These are phyloP conservation scores for Anas georgica DNA, from an alignment of 2,797 vertebrate genomes.

Conservation along the genomic window DNA sequence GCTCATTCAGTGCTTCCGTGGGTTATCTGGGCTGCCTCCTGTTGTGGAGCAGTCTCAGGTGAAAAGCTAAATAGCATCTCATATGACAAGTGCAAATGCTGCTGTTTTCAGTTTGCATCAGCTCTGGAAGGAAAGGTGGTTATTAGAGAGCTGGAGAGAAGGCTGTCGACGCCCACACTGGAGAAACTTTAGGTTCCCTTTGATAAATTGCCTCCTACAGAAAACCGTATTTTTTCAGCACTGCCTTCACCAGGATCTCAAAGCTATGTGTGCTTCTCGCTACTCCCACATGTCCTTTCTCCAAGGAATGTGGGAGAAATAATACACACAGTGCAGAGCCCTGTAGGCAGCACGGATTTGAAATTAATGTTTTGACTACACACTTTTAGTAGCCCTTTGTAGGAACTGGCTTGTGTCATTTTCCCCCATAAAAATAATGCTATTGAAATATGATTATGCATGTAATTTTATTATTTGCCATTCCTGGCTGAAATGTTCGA, in stretches of 20 bases:
- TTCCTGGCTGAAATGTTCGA: neutral
- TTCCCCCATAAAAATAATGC: neutral
- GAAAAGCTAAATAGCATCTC: neutral
- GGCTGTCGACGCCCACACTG: neutral
- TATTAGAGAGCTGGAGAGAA: neutral
- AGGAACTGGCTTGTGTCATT: neutral
- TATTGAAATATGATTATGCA: neutral
- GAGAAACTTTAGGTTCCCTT: neutral
- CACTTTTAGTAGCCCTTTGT: neutral
- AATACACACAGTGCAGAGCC: neutral
- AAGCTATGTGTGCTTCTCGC: neutral
- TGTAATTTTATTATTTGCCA: conserved; percentile 51
- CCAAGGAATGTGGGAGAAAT: neutral
- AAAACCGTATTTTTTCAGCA: neutral
- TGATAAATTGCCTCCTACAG: neutral
- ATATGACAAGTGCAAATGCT: neutral
- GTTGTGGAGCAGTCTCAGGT: neutral
- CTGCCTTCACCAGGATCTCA: neutral
- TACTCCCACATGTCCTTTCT: neutral
- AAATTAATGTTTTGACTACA: neutral
- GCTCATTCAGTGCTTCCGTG: neutral
- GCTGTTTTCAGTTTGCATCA: neutral
- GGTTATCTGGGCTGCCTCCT: neutral
- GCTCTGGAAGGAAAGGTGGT: neutral
- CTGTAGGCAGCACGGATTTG: neutral